Evolutionary conservation across 2,888 invertebrate genomes (phyloP).

Genomic region (Calliscelio sp.): DNA sequence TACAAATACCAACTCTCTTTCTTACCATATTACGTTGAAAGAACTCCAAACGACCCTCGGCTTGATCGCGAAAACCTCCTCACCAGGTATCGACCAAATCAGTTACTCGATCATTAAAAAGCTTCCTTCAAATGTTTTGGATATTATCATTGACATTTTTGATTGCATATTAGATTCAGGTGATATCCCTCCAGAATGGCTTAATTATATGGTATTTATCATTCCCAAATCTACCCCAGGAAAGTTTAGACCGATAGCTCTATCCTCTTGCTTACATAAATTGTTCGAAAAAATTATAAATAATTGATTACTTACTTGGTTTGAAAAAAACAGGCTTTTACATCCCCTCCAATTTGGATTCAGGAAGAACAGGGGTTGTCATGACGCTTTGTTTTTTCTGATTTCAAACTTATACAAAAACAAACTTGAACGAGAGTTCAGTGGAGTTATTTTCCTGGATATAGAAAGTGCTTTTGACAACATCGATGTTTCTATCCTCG

Average conservation of each 20-base stretch:
- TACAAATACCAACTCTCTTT: not conserved
- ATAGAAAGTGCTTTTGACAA: constrained; percentile 18
- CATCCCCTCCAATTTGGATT: constrained; percentile 18
- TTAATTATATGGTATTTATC: constrained; percentile 10
- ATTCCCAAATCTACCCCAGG: constrained; percentile 16
- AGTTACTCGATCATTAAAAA: not conserved
- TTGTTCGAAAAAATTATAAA: constrained; percentile 28
- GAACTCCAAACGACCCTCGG: not conserved
- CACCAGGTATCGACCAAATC: not conserved
- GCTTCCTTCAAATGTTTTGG: not conserved
- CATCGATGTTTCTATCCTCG: not conserved
- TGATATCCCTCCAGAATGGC: not conserved
- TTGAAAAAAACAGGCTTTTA: not conserved
- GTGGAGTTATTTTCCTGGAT: constrained; percentile 20
- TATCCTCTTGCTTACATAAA: constrained; percentile 23
- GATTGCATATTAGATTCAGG: not conserved
- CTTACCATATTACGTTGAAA: not conserved
- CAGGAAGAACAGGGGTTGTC: not conserved
- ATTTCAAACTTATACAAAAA: not conserved
- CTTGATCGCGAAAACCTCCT: not conserved
- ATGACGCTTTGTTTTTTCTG: not conserved
- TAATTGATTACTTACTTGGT: not conserved
- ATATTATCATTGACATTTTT: not conserved
- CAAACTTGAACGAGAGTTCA: not conserved
- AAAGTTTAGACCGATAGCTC: constrained; percentile 31